phyloP scores from a whole-genome alignment of 2,113 vertebrate species.

The Sus scrofa region DNA sequence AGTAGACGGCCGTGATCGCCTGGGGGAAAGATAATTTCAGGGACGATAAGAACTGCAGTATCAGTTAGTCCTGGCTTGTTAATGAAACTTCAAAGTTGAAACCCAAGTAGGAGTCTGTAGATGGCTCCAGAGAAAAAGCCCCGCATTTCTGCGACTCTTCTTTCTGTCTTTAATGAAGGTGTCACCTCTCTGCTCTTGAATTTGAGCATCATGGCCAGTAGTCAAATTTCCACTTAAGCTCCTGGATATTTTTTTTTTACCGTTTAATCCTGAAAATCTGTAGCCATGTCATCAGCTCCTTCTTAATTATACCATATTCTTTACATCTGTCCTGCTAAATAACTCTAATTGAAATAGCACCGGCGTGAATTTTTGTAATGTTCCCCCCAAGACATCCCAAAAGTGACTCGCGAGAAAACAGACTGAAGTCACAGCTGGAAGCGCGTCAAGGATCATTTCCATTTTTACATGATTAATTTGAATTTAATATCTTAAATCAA shows the following conservation, averaged over 20 bases:
- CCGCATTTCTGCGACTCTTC: background rate
- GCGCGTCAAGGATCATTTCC: slow-evolving; percentile 99
- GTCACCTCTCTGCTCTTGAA: slow-evolving; percentile 83
- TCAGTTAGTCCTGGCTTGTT: slow-evolving; percentile 84
- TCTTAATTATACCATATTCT: slow-evolving; percentile 98
- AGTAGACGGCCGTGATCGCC: background rate
- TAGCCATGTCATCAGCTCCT: slow-evolving; percentile 90
- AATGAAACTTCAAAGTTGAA: slow-evolving; percentile 89
- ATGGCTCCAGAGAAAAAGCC: slow-evolving; percentile 83
- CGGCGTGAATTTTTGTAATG: slow-evolving; percentile 98
- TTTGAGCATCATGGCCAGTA: slow-evolving; percentile 80
- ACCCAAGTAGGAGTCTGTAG: slow-evolving; percentile 74
- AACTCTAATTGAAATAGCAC: slow-evolving; percentile 99
- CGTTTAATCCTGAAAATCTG: slow-evolving; percentile 90
- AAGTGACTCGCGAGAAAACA: slow-evolving; percentile 98
- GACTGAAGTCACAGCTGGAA: slow-evolving; percentile 99
- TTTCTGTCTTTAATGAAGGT: slow-evolving; percentile 78
- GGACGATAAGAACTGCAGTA: slow-evolving; percentile 76
- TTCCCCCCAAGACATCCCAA: slow-evolving; percentile 97
- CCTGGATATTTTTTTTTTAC: background rate
- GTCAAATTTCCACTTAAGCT: slow-evolving; percentile 81
- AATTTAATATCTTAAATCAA: slow-evolving; percentile 99
- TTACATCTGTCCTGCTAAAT: slow-evolving; percentile 99
- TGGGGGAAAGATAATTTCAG: slow-evolving; percentile 64
- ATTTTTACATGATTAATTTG: slow-evolving; percentile 99